A percentile compares a stretch with the other conserved stretches of the same genome.
Conservation (phyloP, 2,797 vertebrate genomes). For the Echeneis naucrates region DNA sequence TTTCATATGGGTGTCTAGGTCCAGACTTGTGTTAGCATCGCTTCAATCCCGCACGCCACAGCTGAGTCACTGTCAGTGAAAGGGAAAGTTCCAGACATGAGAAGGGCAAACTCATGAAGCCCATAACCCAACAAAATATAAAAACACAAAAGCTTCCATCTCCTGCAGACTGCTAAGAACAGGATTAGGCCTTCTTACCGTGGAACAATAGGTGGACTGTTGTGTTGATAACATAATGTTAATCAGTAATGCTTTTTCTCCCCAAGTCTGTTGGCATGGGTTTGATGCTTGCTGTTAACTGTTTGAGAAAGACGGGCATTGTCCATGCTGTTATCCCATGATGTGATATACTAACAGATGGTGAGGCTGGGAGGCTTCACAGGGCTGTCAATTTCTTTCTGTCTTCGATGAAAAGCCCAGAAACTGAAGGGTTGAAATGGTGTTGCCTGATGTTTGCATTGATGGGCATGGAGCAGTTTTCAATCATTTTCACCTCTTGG, state of each 20-base stretch:
- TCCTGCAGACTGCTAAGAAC: slow-evolving; percentile 60
- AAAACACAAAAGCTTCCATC: slow-evolving; percentile 53
- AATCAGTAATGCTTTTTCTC: slow-evolving; percentile 56
- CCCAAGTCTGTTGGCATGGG: slow-evolving; percentile 25
- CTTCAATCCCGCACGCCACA: slow-evolving; percentile 24
- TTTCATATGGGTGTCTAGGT: slow-evolving; percentile 13
- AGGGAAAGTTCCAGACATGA: slow-evolving; percentile 52
- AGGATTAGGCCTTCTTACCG: slow-evolving; percentile 67
- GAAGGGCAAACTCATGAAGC: slow-evolving; percentile 70
- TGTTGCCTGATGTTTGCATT: slow-evolving; percentile 9
- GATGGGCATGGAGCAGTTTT: neutral
- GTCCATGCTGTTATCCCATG: slow-evolving; percentile 9
- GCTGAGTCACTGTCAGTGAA: slow-evolving; percentile 41
- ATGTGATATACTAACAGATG: slow-evolving; percentile 22
- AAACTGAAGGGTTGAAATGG: neutral
- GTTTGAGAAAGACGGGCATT: slow-evolving; percentile 22
- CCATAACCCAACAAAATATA: slow-evolving; percentile 49
- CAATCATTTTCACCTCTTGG: neutral
- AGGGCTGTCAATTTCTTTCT: neutral
- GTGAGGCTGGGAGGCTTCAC: slow-evolving; percentile 9
- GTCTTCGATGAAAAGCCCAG: slow-evolving; percentile 6
- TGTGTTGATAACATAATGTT: slow-evolving; percentile 64
- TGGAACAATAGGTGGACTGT: slow-evolving; percentile 59
- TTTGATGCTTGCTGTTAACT: slow-evolving; percentile 33
- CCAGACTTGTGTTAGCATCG: slow-evolving; percentile 16